phyloP scores from a whole-genome alignment of 2,113 vertebrate genomes.

The Nerophis lumbriciformis region DNA sequence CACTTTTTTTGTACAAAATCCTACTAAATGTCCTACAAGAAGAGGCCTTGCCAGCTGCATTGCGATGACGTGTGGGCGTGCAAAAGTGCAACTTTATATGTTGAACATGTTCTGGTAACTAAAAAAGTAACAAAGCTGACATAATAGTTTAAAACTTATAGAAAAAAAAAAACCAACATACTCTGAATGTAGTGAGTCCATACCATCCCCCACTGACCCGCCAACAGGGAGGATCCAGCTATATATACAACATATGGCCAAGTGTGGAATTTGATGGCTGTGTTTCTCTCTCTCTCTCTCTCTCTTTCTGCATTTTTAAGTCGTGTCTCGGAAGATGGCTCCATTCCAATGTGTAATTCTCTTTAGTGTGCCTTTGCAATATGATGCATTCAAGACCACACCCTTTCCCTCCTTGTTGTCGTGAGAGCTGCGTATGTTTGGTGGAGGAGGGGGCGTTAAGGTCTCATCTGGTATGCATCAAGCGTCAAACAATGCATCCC shows the following conservation, averaged over 20 bases:
- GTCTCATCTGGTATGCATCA: slow-evolving; percentile 71
- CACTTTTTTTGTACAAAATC: no score
- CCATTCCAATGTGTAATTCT: background rate
- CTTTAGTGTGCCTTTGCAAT: slow-evolving; percentile 3
- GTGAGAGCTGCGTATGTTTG: slow-evolving; percentile 45
- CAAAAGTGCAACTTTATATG: background rate
- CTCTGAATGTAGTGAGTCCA: slow-evolving; percentile 61
- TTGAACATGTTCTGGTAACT: background rate
- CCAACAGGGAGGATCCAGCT: background rate
- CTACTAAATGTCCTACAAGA: no score
- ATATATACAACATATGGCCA: slow-evolving; percentile 23
- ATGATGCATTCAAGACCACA: slow-evolving; percentile 38
- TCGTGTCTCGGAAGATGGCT: background rate
- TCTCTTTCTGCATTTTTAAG: slow-evolving; percentile 16
- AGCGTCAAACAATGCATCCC: slow-evolving; percentile 64
- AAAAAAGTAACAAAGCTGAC: background rate
- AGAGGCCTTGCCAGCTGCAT: slow-evolving; percentile 22
- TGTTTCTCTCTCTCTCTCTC: slow-evolving; percentile 11
- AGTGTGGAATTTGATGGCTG: slow-evolving; percentile 25
- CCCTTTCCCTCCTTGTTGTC: slow-evolving; percentile 36
- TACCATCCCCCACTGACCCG: slow-evolving; percentile 47
- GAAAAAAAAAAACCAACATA: slow-evolving; percentile 27
- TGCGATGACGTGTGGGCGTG: slow-evolving; percentile 24
- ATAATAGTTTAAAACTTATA: slow-evolving; percentile 14
- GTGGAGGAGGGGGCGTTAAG: slow-evolving; percentile 46